Conservation (phyloP, 2,113 vertebrate species). For the Rhinoderma darwinii region DNA sequence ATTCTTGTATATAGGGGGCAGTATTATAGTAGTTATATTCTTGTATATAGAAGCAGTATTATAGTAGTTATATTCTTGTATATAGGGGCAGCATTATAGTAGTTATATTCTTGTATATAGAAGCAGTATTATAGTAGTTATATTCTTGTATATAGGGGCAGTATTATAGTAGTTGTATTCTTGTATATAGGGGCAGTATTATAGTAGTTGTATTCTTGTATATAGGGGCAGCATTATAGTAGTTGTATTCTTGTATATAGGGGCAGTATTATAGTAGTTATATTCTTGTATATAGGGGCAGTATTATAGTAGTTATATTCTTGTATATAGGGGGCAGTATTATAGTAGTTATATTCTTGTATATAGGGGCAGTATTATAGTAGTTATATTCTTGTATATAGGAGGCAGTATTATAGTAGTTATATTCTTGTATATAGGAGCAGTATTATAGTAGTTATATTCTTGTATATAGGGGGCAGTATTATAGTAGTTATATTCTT, state of each 20-base stretch:
- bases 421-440: too few species aligned
- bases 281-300: too few species aligned
- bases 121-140: constrained; percentile 1
- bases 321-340: background rate
- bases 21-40: too few species aligned
- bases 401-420: background rate
- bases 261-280: too few species aligned
- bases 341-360: constrained; percentile 2
- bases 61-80: background rate
- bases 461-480: background rate
- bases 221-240: background rate
- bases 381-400: background rate
- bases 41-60: background rate
- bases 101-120: background rate
- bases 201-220: background rate
- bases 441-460: background rate
- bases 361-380: background rate
- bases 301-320: background rate
- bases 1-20: too few species aligned
- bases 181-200: background rate
- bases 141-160: background rate
- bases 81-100: background rate
- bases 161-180: constrained; percentile 5
- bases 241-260: background rate
- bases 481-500: background rate